Evolutionary conservation across 1,140 invertebrate genomes (phyloP).

Genomic region (Pseudomyrmex cubaensis): DNA sequence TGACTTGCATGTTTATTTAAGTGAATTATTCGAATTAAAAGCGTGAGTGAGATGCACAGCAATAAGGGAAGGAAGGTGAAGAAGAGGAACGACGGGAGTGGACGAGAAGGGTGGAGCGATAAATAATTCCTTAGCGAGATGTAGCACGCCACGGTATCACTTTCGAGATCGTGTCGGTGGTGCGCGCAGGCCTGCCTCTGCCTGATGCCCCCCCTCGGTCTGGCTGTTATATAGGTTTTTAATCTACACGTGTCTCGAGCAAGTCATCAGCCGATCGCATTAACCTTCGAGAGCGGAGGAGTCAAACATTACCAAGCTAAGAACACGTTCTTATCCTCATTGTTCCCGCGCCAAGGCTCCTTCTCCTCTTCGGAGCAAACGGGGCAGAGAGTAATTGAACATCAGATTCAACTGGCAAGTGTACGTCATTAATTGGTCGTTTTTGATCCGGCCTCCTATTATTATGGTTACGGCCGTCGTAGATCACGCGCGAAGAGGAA

Average conservation of each 20-base stretch:
- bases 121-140: constrained; percentile 51
- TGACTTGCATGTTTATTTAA: constrained; percentile 23
- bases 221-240: constrained; percentile 51
- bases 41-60: constrained; percentile 14
- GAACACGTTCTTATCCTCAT: constrained; percentile 58
- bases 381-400: constrained; percentile 44
- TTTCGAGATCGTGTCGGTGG: constrained; percentile 49
- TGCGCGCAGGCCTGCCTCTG: neutral
- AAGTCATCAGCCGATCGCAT: constrained; percentile 60
- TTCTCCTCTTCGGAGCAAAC: constrained; percentile 13
- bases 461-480: constrained; percentile 56
- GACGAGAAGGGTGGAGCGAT: neutral
- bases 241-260: constrained; percentile 57
- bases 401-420: constrained; percentile 50
- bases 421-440: constrained; percentile 53
- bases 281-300: constrained; percentile 59
- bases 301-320: constrained; percentile 59
- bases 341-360: constrained; percentile 43
- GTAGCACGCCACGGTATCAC: constrained; percentile 48
- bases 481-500: constrained; percentile 57
- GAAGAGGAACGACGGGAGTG: no score
- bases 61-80: neutral
- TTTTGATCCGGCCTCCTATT: constrained; percentile 39
- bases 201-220: no score
- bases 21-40: constrained; percentile 2